A percentile compares a stretch with the other conserved stretches of the same genome.
Conservation (phyloP, 2,113 vertebrate genomes). For the Peucedramus taeniatus region DNA sequence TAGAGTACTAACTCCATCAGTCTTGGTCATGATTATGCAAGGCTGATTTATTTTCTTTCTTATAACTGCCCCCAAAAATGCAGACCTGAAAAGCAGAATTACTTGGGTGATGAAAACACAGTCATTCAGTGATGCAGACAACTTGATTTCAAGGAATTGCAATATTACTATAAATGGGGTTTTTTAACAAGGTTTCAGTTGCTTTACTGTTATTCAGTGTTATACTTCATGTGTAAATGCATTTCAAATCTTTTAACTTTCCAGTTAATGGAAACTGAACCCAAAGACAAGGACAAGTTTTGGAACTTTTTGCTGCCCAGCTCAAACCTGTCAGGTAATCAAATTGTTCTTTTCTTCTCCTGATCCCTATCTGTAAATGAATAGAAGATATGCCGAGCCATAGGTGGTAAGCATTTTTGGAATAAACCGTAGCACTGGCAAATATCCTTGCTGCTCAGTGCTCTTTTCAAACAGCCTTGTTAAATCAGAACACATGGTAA, state of each 20-base stretch:
- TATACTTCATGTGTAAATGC: not conserved
- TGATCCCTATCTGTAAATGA: not conserved
- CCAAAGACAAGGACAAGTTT: not conserved
- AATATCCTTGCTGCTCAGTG: not conserved
- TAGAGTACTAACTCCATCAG: not conserved
- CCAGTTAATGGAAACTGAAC: not conserved
- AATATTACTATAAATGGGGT: not conserved
- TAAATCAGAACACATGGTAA: not conserved
- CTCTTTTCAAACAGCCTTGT: not conserved
- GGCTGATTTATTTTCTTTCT: not conserved
- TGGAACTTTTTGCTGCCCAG: not conserved
- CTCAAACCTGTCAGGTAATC: not conserved
- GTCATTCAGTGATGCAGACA: not conserved
- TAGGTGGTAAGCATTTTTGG: not conserved
- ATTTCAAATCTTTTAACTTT: not conserved
- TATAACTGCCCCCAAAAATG: not conserved
- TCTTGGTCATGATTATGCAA: not conserved
- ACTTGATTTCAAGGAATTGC: not conserved
- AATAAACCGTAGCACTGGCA: not conserved
- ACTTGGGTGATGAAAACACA: not conserved
- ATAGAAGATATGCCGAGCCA: not conserved
- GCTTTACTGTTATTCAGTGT: not conserved
- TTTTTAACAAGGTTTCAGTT: not conserved
- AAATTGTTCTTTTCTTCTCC: not conserved
- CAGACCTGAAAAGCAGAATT: not conserved